Conservation (phyloP, 2,113 vertebrate genomes). For the Glareola pratincola region DNA sequence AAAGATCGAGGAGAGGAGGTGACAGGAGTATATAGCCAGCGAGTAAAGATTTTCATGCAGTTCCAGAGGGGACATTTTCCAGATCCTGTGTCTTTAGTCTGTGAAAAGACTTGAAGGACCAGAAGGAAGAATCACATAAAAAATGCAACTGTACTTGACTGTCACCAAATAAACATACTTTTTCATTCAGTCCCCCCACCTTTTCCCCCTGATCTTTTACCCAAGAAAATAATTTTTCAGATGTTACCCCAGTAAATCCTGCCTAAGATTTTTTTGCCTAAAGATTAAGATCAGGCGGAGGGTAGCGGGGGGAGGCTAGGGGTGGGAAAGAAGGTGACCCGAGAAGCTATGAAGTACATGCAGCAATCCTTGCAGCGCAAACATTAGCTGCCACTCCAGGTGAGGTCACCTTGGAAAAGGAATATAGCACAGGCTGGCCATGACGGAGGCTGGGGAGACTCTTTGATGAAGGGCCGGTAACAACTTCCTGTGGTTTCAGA, state of each 20-base stretch:
- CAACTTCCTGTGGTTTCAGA: conserved; percentile 14
- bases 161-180: background rate
- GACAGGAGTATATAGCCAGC: background rate
- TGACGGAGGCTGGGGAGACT: background rate
- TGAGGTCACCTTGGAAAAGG: conserved; percentile 34
- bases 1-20: background rate
- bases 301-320: background rate
- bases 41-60: background rate
- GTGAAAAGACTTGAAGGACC: background rate
- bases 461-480: conserved; percentile 19
- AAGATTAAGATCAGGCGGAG: background rate
- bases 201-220: background rate
- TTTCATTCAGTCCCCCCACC: background rate
- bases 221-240: background rate
- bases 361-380: background rate
- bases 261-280: background rate
- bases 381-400: background rate
- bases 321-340: background rate
- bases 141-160: background rate
- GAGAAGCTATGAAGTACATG: background rate
- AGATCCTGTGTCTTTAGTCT: background rate
- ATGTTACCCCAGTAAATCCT: background rate
- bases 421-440: background rate
- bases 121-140: background rate
- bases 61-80: background rate